phyloP scores from a whole-genome alignment of 2,113 vertebrate species.

The Sula dactylatra region DNA sequence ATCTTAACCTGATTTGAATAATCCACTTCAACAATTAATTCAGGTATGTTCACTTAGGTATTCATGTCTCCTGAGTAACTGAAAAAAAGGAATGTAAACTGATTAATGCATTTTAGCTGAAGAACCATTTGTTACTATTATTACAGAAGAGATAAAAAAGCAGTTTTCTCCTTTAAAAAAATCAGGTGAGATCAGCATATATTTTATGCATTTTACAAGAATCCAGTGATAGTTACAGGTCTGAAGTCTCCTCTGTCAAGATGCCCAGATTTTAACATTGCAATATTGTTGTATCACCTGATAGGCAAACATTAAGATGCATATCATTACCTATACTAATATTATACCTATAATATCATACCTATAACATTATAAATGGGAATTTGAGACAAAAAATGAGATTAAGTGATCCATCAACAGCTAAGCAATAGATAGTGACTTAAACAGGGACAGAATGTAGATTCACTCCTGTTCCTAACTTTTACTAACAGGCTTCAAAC shows the following conservation, averaged over 20 bases:
- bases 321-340: background rate
- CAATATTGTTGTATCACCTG: background rate
- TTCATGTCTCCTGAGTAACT: background rate
- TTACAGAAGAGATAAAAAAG: background rate
- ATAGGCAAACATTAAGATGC: background rate
- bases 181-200: background rate
- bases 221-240: background rate
- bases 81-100: background rate
- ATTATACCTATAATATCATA: background rate
- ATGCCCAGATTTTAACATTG: background rate
- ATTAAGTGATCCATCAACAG: background rate
- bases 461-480: background rate
- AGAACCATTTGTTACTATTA: background rate
- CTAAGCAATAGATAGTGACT: background rate
- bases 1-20: background rate
- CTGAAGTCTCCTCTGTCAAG: background rate
- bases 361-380: background rate
- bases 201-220: background rate
- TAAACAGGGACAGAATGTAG: background rate
- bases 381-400: background rate
- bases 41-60: background rate
- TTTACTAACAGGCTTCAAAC: background rate
- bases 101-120: background rate
- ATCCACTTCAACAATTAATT: background rate
- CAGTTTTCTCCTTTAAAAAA: background rate